phyloP scores from a whole-genome alignment of 2,113 vertebrate genomes.

The Cyanoderma ruficeps region DNA sequence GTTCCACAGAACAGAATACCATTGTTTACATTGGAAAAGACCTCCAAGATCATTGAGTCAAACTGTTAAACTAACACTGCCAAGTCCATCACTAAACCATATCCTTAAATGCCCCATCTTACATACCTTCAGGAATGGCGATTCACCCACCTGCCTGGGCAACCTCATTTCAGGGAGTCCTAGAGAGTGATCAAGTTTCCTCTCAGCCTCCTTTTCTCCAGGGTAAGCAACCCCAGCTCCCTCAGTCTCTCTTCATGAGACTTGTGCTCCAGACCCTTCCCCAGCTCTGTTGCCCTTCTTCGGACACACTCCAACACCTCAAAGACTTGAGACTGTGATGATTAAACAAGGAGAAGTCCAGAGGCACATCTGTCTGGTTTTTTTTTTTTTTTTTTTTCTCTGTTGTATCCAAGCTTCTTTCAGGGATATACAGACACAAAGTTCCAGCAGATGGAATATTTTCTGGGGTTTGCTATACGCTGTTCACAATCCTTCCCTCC shows the following conservation, averaged over 20 bases:
- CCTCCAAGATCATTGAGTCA: background rate
- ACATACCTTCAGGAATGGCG: background rate
- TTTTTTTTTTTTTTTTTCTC: background rate
- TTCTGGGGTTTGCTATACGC: background rate
- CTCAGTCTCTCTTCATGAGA: background rate
- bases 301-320: background rate
- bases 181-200: background rate
- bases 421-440: background rate
- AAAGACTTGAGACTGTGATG: background rate
- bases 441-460: background rate
- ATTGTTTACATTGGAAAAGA: background rate
- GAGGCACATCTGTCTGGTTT: rapidly evolving
- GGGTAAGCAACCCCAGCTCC: background rate
- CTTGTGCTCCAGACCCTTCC: background rate
- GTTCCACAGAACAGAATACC: background rate
- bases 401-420: background rate
- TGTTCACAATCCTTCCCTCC: background rate
- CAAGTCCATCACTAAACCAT: background rate
- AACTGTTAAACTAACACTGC: background rate
- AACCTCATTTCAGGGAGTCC: background rate
- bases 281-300: background rate
- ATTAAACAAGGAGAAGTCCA: background rate
- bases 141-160: background rate
- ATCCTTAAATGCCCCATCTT: background rate
- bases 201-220: background rate